Evolutionary conservation across 2,888 invertebrate species (phyloP).

Genomic region (Drosophila borealis): DNA sequence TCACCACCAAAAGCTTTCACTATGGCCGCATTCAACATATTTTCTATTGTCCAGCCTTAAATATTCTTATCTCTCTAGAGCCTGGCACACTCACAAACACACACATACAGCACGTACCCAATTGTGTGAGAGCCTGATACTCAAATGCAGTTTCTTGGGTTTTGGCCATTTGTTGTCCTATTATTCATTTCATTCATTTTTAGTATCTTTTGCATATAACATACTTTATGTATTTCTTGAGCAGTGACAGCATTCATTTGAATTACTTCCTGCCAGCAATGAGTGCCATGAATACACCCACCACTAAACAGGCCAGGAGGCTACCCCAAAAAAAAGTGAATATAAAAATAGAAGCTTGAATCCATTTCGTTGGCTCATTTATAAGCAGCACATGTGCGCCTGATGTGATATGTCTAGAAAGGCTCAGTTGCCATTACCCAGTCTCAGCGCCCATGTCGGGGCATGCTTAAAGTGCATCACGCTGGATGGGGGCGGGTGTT

Average conservation of each 20-base stretch:
- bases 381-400: slow-evolving; percentile 71
- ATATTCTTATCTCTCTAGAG: slow-evolving; percentile 33
- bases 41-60: slow-evolving; percentile 19
- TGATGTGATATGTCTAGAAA: slow-evolving; percentile 61
- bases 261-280: slow-evolving; percentile 68
- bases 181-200: slow-evolving; percentile 38
- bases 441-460: slow-evolving; percentile 19
- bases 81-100: slow-evolving; percentile 17
- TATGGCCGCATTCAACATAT: slow-evolving; percentile 26
- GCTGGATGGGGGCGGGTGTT: background rate
- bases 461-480: slow-evolving; percentile 8
- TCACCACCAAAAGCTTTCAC: slow-evolving; percentile 29
- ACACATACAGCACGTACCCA: slow-evolving; percentile 6
- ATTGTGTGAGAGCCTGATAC: slow-evolving; percentile 29
- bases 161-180: slow-evolving; percentile 50
- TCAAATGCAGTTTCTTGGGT: slow-evolving; percentile 28
- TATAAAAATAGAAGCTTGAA: slow-evolving; percentile 40
- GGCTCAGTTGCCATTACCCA: slow-evolving; percentile 53
- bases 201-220: slow-evolving; percentile 38
- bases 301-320: slow-evolving; percentile 2
- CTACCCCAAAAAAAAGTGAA: slow-evolving; percentile 24
- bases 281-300: slow-evolving; percentile 18
- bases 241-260: slow-evolving; percentile 69
- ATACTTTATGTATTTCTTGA: slow-evolving; percentile 52
- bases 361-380: slow-evolving; percentile 65